phyloP scores from a whole-genome alignment of 2,888 invertebrate species.

The Amblyteles armatorius region DNA sequence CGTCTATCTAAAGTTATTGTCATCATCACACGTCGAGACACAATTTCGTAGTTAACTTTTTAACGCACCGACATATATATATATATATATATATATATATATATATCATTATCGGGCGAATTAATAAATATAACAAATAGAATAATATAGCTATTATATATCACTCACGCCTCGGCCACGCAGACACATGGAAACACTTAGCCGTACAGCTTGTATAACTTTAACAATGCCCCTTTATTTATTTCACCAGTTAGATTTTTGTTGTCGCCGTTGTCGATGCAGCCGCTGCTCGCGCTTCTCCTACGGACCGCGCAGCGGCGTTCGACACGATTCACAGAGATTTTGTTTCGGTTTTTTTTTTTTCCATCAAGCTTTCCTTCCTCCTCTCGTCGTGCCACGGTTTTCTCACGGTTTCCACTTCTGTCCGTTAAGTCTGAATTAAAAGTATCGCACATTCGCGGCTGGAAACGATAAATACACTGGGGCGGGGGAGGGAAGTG shows the following conservation, averaged over 20 bases:
- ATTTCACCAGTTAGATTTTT: constrained; percentile 72
- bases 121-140: constrained; percentile 75
- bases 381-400: neutral
- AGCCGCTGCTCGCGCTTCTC: constrained; percentile 34
- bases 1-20: constrained; percentile 79
- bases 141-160: constrained; percentile 69
- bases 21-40: constrained; percentile 76
- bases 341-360: constrained; percentile 60
- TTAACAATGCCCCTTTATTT: constrained; percentile 83
- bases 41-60: constrained; percentile 54
- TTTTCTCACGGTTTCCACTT: constrained; percentile 11
- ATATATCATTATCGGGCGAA: constrained; percentile 55
- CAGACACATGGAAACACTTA: constrained; percentile 76
- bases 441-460: constrained; percentile 48
- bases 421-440: constrained; percentile 47
- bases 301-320: constrained; percentile 63
- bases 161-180: constrained; percentile 73
- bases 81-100: neutral
- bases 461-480: constrained; percentile 53
- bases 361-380: constrained; percentile 20
- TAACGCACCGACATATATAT: constrained; percentile 37
- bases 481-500: neutral
- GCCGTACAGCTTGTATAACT: constrained; percentile 78
- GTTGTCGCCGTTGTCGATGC: constrained; percentile 52
- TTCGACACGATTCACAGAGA: constrained; percentile 73